Conservation (phyloP, 2,888 invertebrate species). For the Bugulina stolonifera region DNA sequence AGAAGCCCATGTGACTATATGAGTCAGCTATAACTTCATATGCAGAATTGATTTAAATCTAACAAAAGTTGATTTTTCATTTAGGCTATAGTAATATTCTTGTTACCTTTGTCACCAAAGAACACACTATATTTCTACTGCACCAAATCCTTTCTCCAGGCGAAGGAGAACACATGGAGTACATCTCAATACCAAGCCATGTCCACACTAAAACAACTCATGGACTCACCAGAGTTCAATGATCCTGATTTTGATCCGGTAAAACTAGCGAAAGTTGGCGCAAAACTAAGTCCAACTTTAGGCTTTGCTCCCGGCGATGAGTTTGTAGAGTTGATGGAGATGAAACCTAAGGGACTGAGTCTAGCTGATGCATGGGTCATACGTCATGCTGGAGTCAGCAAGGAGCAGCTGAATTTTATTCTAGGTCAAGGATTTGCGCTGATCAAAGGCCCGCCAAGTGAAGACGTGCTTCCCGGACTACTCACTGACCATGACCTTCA, state of each 20-base stretch:
- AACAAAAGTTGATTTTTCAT: too few relatives aligned
- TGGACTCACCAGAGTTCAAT: neutral
- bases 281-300: neutral
- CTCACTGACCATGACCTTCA: constrained; percentile 2
- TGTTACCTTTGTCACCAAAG: too few relatives aligned
- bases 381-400: neutral
- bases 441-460: neutral
- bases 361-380: constrained; percentile 20
- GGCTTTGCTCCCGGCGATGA: neutral
- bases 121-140: too few relatives aligned
- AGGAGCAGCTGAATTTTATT: neutral
- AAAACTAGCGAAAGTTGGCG: neutral
- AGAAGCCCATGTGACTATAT: too few relatives aligned
- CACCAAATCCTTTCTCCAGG: neutral
- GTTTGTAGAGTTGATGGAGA: constrained; percentile 10
- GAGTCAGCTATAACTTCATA: too few relatives aligned
- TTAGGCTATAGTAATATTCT: too few relatives aligned
- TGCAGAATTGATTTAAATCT: too few relatives aligned
- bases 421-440: neutral
- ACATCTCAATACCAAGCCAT: neutral
- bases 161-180: neutral
- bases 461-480: neutral
- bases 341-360: constrained; percentile 5
- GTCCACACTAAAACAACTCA: neutral
- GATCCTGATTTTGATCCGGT: neutral